Evolutionary conservation across 2,888 invertebrate species (phyloP), one percentile per base, ranked within the genome.

Genomic region (Drosophila nigritarsus): DNA sequence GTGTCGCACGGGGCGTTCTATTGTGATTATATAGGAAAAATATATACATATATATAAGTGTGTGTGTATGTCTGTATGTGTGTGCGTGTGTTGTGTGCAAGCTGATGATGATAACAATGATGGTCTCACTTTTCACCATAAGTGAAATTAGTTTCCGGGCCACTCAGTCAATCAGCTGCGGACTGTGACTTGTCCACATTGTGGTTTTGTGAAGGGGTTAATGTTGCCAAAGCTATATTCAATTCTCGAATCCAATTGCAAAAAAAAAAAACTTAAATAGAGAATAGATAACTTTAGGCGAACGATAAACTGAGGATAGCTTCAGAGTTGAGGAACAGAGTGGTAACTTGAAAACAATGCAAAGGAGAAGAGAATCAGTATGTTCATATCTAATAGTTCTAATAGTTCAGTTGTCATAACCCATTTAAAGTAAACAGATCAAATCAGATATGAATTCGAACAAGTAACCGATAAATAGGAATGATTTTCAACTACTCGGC

Each of bases 1-100:
- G 81, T 90, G 89, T 80, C 75, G 66, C 73, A 80, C 69, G 72
- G 84, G 91, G 91, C 90, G 90, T 91, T 87, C 91, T 91, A 90
- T 91, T 90, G 80, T 91, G 91, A 87, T 87, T 75, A 45, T 65
- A 13, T 51, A 27, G 38, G 49, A 56, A 1, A 40, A n/a, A 56
- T 40, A 40, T 56, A 48, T 30, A 36, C 20, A 36, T 34, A 30
- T 30, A 8, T 27, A 32, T 24, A 15, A 5, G 30, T 50, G n/a
- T 50, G 34, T 27, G 61, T 42, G 42, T 27, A 29, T 38, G 18
- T 51, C 29, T 32, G 45, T 56, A 32, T 54, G 48, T 38, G 42
- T 36, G 30, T 42, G 55, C 48, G 60, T 63, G 68, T 51, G 51
- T 36, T 48, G 51, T 34, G 38, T 53, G 59, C 53, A 58, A 50